Conservation (phyloP, 2,113 vertebrate species). For the Grantiella picta region DNA sequence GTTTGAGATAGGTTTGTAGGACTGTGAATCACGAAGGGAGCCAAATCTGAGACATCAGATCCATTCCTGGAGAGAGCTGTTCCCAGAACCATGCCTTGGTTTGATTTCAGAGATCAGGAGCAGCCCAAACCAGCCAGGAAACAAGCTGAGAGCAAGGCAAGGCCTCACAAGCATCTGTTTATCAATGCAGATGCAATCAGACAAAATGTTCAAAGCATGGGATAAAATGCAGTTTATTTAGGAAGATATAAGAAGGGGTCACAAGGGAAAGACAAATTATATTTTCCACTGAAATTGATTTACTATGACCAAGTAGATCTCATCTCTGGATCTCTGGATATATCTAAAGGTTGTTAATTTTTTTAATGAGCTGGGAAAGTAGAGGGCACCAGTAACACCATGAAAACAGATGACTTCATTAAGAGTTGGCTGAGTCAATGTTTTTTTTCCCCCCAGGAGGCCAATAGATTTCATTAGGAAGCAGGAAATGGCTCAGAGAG, state of each 20-base stretch:
- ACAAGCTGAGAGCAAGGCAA: background rate
- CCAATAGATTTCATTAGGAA: slow-evolving; percentile 52
- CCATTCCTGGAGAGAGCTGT: background rate
- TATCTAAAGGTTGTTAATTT: slow-evolving; percentile 30
- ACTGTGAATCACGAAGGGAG: background rate
- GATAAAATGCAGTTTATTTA: background rate
- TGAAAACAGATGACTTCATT: slow-evolving; percentile 59
- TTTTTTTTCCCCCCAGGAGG: slow-evolving; percentile 46
- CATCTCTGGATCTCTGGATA: slow-evolving; percentile 1
- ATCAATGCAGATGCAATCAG: background rate
- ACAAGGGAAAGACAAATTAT: background rate
- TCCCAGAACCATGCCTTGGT: background rate
- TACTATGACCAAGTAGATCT: background rate
- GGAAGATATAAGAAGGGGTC: background rate
- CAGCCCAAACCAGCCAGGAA: background rate
- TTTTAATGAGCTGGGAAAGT: slow-evolving; percentile 51
- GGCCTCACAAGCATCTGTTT: background rate
- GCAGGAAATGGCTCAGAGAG: slow-evolving; percentile 38
- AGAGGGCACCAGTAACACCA: slow-evolving; percentile 33
- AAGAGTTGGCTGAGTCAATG: slow-evolving; percentile 31
- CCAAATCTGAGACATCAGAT: background rate
- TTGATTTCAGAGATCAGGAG: background rate
- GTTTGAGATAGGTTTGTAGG: background rate
- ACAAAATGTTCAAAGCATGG: background rate
- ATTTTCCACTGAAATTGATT: background rate